Conservation (phyloP, 2,113 vertebrate species). For the Muscicapa adusta region DNA sequence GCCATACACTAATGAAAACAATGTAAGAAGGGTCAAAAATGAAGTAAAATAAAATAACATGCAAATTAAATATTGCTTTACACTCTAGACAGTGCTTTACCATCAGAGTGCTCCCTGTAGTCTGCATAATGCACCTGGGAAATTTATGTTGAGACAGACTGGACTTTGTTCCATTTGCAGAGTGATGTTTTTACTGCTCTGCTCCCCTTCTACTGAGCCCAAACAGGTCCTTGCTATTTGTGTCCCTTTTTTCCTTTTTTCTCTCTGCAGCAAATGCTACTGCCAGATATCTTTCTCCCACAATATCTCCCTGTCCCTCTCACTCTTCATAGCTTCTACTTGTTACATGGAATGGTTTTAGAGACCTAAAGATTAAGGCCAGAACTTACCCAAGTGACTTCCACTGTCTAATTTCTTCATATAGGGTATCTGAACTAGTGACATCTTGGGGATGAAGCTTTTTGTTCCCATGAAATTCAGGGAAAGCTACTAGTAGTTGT, state of each 20-base stretch:
- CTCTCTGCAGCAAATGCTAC: not conserved
- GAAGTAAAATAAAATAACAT: slow-evolving; percentile 16
- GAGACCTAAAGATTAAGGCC: not conserved
- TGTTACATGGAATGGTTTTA: not conserved
- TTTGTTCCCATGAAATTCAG: slow-evolving; percentile 9
- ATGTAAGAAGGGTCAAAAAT: slow-evolving; percentile 16
- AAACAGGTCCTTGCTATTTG: not conserved
- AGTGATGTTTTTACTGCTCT: not conserved
- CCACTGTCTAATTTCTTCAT: not conserved
- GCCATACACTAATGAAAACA: not conserved
- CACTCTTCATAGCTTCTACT: slow-evolving; percentile 2
- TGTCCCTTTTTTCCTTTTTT: not conserved
- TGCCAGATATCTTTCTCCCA: slow-evolving; percentile 23
- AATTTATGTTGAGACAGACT: not conserved
- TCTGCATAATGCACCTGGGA: not conserved
- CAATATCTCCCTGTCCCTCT: not conserved
- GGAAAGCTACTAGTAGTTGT: not conserved
- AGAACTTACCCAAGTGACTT: not conserved
- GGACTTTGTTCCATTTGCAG: not conserved
- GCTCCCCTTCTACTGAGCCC: not conserved
- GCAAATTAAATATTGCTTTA: not conserved
- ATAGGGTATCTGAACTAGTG: not conserved
- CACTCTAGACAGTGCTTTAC: not conserved
- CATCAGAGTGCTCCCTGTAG: not conserved
- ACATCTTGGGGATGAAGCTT: not conserved